A percentile compares a stretch with the other conserved stretches of the same genome.
Conservation (phyloP, 2,113 vertebrate genomes). For the Paratilapia polleni region DNA sequence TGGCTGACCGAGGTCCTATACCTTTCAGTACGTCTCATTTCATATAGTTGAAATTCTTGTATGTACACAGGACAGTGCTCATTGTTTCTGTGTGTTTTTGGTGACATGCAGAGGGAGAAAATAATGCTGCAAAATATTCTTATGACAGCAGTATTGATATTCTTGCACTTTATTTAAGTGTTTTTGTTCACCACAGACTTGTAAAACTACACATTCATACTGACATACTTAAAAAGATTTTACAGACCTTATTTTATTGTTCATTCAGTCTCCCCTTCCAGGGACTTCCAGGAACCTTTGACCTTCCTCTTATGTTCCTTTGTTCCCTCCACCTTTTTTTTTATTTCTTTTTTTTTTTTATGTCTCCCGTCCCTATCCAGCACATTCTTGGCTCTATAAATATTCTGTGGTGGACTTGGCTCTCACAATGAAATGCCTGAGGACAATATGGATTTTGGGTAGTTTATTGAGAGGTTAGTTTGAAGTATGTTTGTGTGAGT, state of each 20-base stretch:
- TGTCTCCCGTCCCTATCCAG: slow-evolving; percentile 5
- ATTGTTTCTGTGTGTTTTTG: too few relatives aligned
- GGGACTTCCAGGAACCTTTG: not conserved
- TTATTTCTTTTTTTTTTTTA: not conserved
- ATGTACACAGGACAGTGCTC: not conserved
- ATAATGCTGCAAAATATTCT: not conserved
- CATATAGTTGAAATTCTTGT: not conserved
- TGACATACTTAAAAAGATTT: not conserved
- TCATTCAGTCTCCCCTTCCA: not conserved
- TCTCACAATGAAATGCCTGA: slow-evolving; percentile 11
- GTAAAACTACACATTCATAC: not conserved
- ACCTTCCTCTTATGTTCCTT: not conserved
- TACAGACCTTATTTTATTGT: too few relatives aligned
- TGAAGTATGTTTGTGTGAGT: not conserved
- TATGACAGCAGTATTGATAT: not conserved
- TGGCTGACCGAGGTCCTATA: not conserved
- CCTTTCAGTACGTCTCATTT: not conserved
- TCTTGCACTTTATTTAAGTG: not conserved
- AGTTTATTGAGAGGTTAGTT: not conserved
- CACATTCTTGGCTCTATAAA: slow-evolving; percentile 15
- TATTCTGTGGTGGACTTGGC: not conserved
- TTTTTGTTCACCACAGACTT: not conserved
- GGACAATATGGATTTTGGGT: not conserved
- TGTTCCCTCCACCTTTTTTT: slow-evolving; percentile 11
- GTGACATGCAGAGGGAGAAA: not conserved